Base-by-base conservation (phyloP, 2,888 invertebrate species). In the Osedax fenrisi region DNA sequence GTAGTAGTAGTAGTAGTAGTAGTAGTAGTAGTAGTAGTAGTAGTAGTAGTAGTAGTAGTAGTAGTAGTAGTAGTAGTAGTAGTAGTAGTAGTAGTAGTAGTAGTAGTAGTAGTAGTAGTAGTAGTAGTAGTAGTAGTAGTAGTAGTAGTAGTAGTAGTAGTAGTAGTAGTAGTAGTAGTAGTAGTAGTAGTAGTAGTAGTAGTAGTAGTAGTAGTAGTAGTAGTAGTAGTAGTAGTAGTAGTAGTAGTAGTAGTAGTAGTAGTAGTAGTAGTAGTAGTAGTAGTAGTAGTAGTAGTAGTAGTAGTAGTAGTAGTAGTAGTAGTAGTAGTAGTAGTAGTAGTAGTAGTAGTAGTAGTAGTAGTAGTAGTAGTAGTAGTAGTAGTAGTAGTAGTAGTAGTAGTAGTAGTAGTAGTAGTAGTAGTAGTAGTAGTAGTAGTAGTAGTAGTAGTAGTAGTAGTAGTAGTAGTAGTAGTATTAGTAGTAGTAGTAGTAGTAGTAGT, bases 1-100 rank as follows among this genome's bases (percentile, higher is more conserved):
- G 61, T 61, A 61, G 61, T 3, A 3, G 61, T 61, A 61, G 61
- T 3, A 3, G 61, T 61, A 61, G 61, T 3, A 3, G 61, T 61
- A 61, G 61, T 3, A 3, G 61, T 61, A 61, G 61, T 3, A 3
- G 61, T 2, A 61, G 61, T 3, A 3, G 61, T 61, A 61, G 61
- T 3, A 3, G 3, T 61, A 61, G 3, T 3, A 3, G 3, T 3
- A 61, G 3, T 3, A 22, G 61, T 3, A 61, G 61, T 3, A 3
- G 61, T 2, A 61, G 61, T 2, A 61, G 61, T 61, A 61, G 80
- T 79, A 27, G 79, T 75, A 3, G 80, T 79, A 3, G 80, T 79
- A 13, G 79, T 76, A 2, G 78, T 78, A 72, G 78, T 79, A 24
- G 79, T 79, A 2, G 79, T 66, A 3, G 61, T 26, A 22, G 72